These are phyloP conservation scores for Channallabes apus DNA, from an alignment of 2,797 vertebrate genomes.

Conservation along the genomic window DNA sequence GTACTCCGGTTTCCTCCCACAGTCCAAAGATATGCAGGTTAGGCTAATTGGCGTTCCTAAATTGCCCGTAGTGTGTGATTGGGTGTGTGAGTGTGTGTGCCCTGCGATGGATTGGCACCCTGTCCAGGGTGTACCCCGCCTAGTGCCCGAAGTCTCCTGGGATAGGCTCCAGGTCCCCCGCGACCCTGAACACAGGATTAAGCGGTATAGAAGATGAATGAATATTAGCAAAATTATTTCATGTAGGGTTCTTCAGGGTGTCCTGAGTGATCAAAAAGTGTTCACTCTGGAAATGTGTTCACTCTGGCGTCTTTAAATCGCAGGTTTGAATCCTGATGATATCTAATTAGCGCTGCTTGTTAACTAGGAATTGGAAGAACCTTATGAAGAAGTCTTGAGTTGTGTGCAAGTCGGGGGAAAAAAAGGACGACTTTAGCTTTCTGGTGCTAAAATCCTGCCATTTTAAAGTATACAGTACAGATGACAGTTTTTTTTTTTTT, in stretches of 20 bases:
- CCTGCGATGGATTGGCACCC: too few relatives aligned
- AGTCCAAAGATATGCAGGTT: too few relatives aligned
- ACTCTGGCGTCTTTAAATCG: not conserved
- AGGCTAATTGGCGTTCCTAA: too few relatives aligned
- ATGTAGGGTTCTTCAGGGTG: not conserved
- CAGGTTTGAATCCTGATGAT: not conserved
- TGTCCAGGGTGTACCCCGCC: too few relatives aligned
- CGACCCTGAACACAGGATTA: too few relatives aligned
- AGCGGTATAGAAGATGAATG: too few relatives aligned
- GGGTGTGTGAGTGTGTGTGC: too few relatives aligned
- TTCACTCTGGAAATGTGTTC: not conserved
- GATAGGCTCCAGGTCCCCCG: too few relatives aligned
- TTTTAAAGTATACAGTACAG: not conserved
- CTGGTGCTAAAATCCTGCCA: not conserved
- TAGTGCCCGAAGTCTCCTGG: too few relatives aligned
- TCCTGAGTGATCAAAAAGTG: not conserved
- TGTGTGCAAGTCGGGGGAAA: not conserved
- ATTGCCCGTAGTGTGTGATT: too few relatives aligned
- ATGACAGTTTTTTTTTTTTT: not conserved
- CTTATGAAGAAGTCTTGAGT: not conserved
- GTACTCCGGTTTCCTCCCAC: too few relatives aligned
- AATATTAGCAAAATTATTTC: not conserved
- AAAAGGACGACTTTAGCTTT: not conserved
- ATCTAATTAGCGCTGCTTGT: not conserved
- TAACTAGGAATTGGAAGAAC: not conserved